Conservation (phyloP, 1,140 invertebrate species). For the Chironomus tepperi region DNA sequence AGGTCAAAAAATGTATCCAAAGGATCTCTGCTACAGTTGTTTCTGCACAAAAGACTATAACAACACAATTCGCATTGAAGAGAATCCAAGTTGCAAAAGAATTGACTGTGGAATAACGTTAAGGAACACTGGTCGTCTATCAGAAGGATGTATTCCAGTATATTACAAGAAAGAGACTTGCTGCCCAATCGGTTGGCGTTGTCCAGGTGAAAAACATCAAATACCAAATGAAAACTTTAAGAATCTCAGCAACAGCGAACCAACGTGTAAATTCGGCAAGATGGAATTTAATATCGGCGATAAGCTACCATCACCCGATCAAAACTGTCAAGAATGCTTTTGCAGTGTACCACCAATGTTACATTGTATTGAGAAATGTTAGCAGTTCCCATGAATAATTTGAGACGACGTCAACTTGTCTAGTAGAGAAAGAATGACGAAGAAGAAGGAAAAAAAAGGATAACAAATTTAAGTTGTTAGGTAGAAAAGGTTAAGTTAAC, state of each 20-base stretch:
- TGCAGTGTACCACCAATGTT: conserved; percentile 22
- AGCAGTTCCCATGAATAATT: neutral
- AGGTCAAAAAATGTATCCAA: conserved; percentile 43
- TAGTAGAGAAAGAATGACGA: neutral
- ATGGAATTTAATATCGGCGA: neutral
- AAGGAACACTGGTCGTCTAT: conserved; percentile 39
- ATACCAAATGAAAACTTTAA: neutral
- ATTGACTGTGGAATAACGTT: conserved; percentile 45
- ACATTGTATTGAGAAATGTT: conserved; percentile 22
- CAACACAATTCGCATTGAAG: conserved; percentile 31
- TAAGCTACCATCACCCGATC: neutral
- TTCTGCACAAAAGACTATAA: conserved; percentile 42
- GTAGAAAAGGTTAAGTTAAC: neutral
- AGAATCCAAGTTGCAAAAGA: conserved; percentile 40
- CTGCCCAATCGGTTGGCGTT: conserved; percentile 44
- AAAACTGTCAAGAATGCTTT: conserved; percentile 19
- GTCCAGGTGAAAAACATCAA: conserved; percentile 29
- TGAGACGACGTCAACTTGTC: conserved; percentile 3
- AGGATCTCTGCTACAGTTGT: conserved; percentile 41
- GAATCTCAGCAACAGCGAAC: neutral
- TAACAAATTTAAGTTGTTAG: too few relatives aligned
- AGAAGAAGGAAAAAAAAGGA: neutral
- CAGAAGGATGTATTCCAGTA: conserved; percentile 42
- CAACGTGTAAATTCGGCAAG: conserved; percentile 23
- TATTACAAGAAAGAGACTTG: conserved; percentile 38